Evolutionary conservation across 2,797 vertebrate genomes (phyloP), one percentile per base, ranked within the genome.

Genomic region (Argentina silus): DNA sequence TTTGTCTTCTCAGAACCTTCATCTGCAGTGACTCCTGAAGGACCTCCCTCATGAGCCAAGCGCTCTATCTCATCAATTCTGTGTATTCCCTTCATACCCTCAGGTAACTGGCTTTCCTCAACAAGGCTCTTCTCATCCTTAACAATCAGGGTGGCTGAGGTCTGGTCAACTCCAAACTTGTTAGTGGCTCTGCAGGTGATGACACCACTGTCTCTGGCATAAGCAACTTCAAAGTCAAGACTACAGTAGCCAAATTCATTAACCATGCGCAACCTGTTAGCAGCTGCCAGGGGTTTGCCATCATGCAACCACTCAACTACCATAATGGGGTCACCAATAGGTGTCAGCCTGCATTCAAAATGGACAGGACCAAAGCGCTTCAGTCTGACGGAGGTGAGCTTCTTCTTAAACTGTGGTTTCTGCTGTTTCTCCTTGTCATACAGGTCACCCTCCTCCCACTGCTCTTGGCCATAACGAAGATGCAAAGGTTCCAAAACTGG

Each of bases 341-440:
- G 98, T 9, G 97, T 99, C 69, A 99, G 92, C 78, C 98, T 94
- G 83, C 98, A 98, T 75, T 99, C 98, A 89, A 99, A 99, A 70
- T 99, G 98, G 72, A 95, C 96, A 14, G 96, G 95, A 61, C 97
- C 97, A 73, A 96, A 96, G 55, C 93, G 94, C 80, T 97, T 99
- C 83, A 99, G 95, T 63, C 98, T 91, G 75, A 99, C 91, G 15
- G 98, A 99, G 14, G 96, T 97, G 60, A 98, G 93, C 80, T 99
- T 99, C 91, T 99, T 99, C 93, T 99, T 99, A 82, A 99, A 99
- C 82, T 94, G 95, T 0, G 98, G 98, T 74, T 99, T 99, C 90
- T 99, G 98, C 70, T 99, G 97, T 78, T 98, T 99, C 86, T 98
- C 97, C 84, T 98, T 99, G 90, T 99, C 98, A 10, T 98, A 99